These are phyloP conservation scores for Cheilosia pagana DNA, from an alignment of 2,888 invertebrate species.

Conservation along the genomic window DNA sequence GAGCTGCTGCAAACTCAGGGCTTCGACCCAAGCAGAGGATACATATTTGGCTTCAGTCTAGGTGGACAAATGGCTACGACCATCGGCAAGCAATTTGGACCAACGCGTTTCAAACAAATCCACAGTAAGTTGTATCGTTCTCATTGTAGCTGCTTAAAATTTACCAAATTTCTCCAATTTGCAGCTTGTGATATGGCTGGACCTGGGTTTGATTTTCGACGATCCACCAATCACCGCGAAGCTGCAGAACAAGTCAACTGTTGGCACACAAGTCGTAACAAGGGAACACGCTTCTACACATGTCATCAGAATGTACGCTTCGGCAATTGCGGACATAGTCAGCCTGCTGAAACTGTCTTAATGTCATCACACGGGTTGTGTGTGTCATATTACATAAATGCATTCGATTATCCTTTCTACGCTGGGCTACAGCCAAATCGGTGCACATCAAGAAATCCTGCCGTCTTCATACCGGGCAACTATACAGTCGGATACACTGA, in stretches of 20 bases:
- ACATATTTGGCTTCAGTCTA: constrained; percentile 82
- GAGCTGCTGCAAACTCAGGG: constrained; percentile 78
- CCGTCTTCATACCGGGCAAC: constrained; percentile 78
- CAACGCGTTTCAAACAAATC: constrained; percentile 79
- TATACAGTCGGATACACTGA: constrained; percentile 82
- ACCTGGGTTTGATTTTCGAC: constrained; percentile 81
- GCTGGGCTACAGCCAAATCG: constrained; percentile 78
- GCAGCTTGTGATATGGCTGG: constrained; percentile 83
- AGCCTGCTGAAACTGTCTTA: constrained; percentile 78
- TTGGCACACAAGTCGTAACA: constrained; percentile 81
- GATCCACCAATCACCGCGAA: constrained; percentile 78
- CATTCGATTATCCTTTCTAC: constrained; percentile 82
- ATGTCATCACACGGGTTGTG: constrained; percentile 80
- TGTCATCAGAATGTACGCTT: constrained; percentile 82
- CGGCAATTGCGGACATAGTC: constrained; percentile 81
- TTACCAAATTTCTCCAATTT: background rate
- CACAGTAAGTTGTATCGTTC: constrained; percentile 79
- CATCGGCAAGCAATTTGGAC: constrained; percentile 79
- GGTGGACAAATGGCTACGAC: constrained; percentile 81
- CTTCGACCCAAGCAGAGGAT: constrained; percentile 78
- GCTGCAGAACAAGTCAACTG: constrained; percentile 82
- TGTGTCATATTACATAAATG: constrained; percentile 81
- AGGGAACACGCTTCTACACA: constrained; percentile 80
- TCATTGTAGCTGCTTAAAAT: background rate
- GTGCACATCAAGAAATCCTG: constrained; percentile 77